Evolutionary conservation across 2,797 vertebrate species (phyloP).

Genomic region (Champsocephalus esox): DNA sequence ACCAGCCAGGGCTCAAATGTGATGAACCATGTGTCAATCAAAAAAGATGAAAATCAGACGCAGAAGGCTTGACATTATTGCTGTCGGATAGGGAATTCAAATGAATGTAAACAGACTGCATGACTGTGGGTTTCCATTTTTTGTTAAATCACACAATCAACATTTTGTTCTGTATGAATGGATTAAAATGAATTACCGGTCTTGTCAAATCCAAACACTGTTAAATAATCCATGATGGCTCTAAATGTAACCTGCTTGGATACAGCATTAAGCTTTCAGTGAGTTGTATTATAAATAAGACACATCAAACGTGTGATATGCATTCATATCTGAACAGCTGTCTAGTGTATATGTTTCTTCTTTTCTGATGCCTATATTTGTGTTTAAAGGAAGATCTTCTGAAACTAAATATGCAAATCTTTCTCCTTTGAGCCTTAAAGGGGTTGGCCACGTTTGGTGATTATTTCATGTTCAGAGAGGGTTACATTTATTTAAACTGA

Average conservation of each 20-base stretch:
- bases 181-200: neutral
- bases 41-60: conserved; percentile 13
- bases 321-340: conserved; percentile 2
- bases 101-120: neutral
- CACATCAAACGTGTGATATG: too few relatives aligned
- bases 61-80: neutral
- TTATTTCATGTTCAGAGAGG: conserved; percentile 41
- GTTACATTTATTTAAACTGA: conserved; percentile 35
- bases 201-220: neutral
- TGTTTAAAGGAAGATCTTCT: neutral
- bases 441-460: conserved; percentile 26
- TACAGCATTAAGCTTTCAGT: neutral
- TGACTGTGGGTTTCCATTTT: neutral
- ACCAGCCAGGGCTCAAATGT: conserved; percentile 20
- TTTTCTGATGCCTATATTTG: conserved; percentile 2
- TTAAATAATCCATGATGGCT: neutral
- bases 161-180: neutral
- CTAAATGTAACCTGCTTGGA: neutral
- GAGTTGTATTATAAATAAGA: neutral
- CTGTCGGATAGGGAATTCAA: conserved; percentile 2
- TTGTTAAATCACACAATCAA: neutral
- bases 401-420: conserved; percentile 19
- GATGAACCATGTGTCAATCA: conserved; percentile 31
- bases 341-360: neutral
- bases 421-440: conserved; percentile 9